phyloP scores from a whole-genome alignment of 2,888 invertebrate genomes.

The Epinotia demarniana region DNA sequence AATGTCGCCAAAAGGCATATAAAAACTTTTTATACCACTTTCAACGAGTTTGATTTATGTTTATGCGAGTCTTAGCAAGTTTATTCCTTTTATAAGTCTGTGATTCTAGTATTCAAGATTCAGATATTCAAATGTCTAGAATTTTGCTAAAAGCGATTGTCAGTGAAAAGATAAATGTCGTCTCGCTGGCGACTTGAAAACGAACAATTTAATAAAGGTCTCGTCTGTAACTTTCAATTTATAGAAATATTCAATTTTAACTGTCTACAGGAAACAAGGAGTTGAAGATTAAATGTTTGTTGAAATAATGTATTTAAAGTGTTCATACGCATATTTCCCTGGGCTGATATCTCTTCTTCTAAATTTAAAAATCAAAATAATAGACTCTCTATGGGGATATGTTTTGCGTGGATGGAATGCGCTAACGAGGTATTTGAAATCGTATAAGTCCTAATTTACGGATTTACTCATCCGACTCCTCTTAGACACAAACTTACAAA shows the following conservation, averaged over 20 bases:
- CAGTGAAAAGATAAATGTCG: constrained; percentile 35
- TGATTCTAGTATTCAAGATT: constrained; percentile 15
- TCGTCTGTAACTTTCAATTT: constrained; percentile 21
- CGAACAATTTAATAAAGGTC: constrained; percentile 26
- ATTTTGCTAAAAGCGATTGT: constrained; percentile 25
- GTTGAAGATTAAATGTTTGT: background rate
- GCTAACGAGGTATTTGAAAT: no score
- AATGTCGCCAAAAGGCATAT: constrained; percentile 26
- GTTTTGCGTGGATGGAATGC: no score
- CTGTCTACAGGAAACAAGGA: background rate
- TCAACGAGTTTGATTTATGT: constrained; percentile 30
- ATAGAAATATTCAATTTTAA: background rate
- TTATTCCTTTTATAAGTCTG: constrained; percentile 32
- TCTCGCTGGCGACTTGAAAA: constrained; percentile 22
- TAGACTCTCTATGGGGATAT: no score
- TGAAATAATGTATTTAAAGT: background rate
- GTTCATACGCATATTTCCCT: background rate
- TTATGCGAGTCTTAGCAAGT: constrained; percentile 34
- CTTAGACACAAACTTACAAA: no score
- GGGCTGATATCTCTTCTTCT: no score
- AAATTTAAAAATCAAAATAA: no score
- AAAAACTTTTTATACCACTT: constrained; percentile 40
- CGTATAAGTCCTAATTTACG: no score
- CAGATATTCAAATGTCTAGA: constrained; percentile 42
- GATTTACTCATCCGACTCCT: no score